Conservation (phyloP, 1,140 invertebrate genomes). For the Drosophila micromelanica region DNA sequence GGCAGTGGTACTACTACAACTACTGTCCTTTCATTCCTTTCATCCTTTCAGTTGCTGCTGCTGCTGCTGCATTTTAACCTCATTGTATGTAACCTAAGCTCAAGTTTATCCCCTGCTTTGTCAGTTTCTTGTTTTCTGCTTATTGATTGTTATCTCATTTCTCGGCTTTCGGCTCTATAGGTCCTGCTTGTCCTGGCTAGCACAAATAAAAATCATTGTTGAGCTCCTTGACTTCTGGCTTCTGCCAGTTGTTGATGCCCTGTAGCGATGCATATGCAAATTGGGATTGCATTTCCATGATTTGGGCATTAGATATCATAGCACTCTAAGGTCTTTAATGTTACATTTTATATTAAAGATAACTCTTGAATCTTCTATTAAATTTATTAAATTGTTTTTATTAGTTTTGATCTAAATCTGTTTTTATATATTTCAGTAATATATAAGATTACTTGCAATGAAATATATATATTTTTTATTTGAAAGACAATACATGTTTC, state of each 20-base stretch:
- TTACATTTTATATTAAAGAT: not conserved
- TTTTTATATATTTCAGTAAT: too few relatives aligned
- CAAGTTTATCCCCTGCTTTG: constrained; percentile 37
- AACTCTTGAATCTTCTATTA: too few relatives aligned
- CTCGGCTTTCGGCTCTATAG: not conserved
- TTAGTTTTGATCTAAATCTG: not conserved
- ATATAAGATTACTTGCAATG: too few relatives aligned
- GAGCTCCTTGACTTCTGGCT: constrained; percentile 37
- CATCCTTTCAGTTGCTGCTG: constrained; percentile 2
- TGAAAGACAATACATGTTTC: not conserved
- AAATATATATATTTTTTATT: not conserved
- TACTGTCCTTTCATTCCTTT: constrained; percentile 2
- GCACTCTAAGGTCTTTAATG: not conserved
- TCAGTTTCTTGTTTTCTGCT: constrained; percentile 39
- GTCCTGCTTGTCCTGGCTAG: not conserved
- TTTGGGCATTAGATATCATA: not conserved
- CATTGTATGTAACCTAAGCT: constrained; percentile 38
- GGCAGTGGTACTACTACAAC: not conserved
- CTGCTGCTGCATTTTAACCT: constrained; percentile 46
- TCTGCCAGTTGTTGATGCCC: constrained; percentile 4
- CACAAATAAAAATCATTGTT: constrained; percentile 25
- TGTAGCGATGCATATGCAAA: constrained; percentile 7
- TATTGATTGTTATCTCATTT: constrained; percentile 44
- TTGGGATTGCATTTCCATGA: constrained; percentile 6
- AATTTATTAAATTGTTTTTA: too few relatives aligned